Evolutionary conservation across 1,140 invertebrate species (phyloP).

Genomic region (Drosophila chauvacae): DNA sequence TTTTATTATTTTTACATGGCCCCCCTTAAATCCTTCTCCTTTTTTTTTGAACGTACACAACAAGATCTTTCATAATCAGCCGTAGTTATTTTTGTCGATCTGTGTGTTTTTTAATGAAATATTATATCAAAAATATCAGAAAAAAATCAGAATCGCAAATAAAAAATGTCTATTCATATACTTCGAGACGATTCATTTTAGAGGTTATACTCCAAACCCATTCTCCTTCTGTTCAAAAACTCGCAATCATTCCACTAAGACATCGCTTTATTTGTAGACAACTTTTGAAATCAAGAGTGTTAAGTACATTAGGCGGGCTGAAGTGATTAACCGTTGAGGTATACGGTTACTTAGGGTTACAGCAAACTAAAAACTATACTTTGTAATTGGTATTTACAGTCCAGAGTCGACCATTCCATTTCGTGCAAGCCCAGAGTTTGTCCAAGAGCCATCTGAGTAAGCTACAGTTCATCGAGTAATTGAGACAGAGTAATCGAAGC

Average conservation of each 20-base stretch:
- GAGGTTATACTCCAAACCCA: background rate
- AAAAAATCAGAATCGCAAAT: no score
- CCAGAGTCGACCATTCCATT: conserved; percentile 41
- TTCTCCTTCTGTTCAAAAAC: background rate
- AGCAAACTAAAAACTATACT: conserved; percentile 73
- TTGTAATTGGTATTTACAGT: conserved; percentile 77
- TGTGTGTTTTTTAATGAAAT: no score
- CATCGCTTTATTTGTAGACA: conserved; percentile 67
- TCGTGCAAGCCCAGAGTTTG: conserved; percentile 29
- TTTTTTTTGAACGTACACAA: no score
- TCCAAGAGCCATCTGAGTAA: conserved; percentile 30
- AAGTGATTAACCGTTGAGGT: conserved; percentile 40
- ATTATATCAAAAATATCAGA: no score
- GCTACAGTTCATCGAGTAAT: conserved; percentile 28
- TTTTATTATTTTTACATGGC: no score
- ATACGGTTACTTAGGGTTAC: conserved; percentile 63
- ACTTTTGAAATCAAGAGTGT: conserved; percentile 50
- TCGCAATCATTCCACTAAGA: conserved; percentile 23
- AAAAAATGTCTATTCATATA: no score
- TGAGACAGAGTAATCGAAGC: conserved; percentile 20
- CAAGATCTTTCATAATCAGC: no score
- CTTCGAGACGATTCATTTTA: no score
- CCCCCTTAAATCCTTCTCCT: no score
- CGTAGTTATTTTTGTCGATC: no score
- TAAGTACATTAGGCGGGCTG: conserved; percentile 70